These are phyloP conservation scores for Etheostoma perlongum DNA, from an alignment of 2,797 vertebrate genomes.

Conservation along the genomic window DNA sequence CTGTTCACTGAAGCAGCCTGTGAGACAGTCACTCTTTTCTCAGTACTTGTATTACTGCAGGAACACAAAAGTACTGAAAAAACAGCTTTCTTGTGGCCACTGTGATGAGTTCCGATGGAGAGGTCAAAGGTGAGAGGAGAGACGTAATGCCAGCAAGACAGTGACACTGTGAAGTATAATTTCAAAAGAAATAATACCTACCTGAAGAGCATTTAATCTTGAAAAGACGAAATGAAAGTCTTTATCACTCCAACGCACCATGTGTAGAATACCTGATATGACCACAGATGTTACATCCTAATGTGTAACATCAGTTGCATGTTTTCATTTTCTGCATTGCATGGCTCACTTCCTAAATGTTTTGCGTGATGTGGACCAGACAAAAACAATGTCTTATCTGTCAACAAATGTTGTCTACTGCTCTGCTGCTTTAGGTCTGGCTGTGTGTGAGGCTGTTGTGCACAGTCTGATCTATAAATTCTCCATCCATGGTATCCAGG, in stretches of 20 bases:
- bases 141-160: not conserved
- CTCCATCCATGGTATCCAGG: not conserved
- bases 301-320: conserved; percentile 49
- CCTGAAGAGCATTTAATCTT: conserved; percentile 10
- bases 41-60: not conserved
- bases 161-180: not conserved
- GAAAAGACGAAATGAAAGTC: conserved; percentile 27
- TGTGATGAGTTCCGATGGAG: conserved; percentile 10
- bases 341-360: conserved; percentile 62
- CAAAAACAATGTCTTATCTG: conserved; percentile 70
- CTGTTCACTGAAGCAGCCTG: conserved; percentile 32
- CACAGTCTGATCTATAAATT: conserved; percentile 6
- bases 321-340: conserved; percentile 61
- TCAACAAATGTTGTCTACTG: conserved; percentile 42
- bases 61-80: not conserved
- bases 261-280: conserved; percentile 24
- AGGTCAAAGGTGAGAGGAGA: conserved; percentile 42
- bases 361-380: conserved; percentile 68
- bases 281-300: conserved; percentile 45
- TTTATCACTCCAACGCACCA: conserved; percentile 3
- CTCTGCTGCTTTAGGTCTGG: conserved; percentile 7
- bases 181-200: conserved; percentile 9
- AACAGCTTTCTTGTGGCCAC: not conserved
- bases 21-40: conserved; percentile 23
- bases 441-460: not conserved